Evolutionary conservation across 2,797 vertebrate genomes (phyloP).

Genomic region (Hypotaenidia okinawae): DNA sequence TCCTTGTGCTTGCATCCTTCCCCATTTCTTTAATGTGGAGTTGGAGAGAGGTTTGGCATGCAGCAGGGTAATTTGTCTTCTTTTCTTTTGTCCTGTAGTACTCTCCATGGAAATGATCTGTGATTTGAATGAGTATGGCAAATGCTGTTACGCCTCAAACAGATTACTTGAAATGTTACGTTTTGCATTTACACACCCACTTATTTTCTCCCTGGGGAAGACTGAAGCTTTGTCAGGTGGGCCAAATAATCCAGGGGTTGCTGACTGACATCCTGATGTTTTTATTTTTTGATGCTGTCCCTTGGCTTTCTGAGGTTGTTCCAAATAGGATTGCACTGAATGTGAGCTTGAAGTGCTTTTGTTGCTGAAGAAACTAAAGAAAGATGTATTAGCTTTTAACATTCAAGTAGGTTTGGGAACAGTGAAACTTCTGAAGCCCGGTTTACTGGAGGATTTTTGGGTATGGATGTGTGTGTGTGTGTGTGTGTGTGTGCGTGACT

Average conservation of each 20-base stretch:
- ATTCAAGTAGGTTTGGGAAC: not conserved
- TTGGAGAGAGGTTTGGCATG: not conserved
- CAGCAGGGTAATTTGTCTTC: not conserved
- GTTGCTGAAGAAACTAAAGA: not conserved
- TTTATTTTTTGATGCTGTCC: not conserved
- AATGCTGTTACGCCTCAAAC: conserved; percentile 10
- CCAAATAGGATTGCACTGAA: not conserved
- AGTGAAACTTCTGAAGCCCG: not conserved
- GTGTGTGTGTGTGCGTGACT: not conserved
- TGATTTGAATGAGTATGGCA: conserved; percentile 5
- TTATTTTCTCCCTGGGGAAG: conserved; percentile 1
- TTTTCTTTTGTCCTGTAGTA: not conserved
- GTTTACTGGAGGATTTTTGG: not conserved
- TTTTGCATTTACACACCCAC: not conserved
- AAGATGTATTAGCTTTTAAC: not conserved
- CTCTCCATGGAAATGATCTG: conserved; percentile 10
- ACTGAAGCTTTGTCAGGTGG: not conserved
- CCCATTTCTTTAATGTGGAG: not conserved
- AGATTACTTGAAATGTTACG: conserved; percentile 7
- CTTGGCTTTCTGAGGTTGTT: not conserved
- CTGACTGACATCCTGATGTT: not conserved
- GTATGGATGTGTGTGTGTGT: too few species aligned
- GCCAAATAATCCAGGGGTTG: not conserved
- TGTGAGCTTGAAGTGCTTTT: not conserved
- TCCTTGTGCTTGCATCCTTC: not conserved